Conservation (phyloP, 2,888 invertebrate species). For the Pandemis cinnamomeana region DNA sequence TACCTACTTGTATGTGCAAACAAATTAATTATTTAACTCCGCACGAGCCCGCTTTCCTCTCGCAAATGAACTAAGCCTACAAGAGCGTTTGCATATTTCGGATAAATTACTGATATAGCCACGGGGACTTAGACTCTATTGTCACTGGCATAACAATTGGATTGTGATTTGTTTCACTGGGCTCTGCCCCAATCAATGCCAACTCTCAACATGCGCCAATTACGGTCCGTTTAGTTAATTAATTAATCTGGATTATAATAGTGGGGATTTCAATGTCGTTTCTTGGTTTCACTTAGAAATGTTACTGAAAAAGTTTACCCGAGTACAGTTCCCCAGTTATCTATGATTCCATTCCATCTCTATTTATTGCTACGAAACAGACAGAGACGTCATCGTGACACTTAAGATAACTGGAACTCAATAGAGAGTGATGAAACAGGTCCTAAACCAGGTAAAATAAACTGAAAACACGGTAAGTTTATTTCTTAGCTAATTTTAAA, state of each 20-base stretch:
- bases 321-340: not conserved
- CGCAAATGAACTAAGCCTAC: slow-evolving; percentile 58
- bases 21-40: slow-evolving; percentile 74
- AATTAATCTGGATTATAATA: slow-evolving; percentile 10
- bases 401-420: too few species aligned
- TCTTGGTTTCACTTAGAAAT: not conserved
- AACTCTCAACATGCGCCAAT: slow-evolving; percentile 26
- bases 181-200: slow-evolving; percentile 24
- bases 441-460: too few species aligned
- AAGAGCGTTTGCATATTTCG: slow-evolving; percentile 56
- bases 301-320: not conserved
- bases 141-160: not conserved
- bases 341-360: too few species aligned
- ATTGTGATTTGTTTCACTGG: slow-evolving; percentile 2
- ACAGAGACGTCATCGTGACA: too few species aligned
- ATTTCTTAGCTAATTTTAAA: not conserved
- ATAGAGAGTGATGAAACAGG: too few species aligned
- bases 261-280: not conserved
- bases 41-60: slow-evolving; percentile 49
- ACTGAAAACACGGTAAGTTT: too few species aligned
- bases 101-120: slow-evolving; percentile 22
- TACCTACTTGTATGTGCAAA: slow-evolving; percentile 67
- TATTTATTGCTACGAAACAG: too few species aligned
- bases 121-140: slow-evolving; percentile 17
- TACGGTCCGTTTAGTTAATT: slow-evolving; percentile 13